phyloP scores from a whole-genome alignment of 2,888 invertebrate genomes.

The Gastrophysa polygoni region DNA sequence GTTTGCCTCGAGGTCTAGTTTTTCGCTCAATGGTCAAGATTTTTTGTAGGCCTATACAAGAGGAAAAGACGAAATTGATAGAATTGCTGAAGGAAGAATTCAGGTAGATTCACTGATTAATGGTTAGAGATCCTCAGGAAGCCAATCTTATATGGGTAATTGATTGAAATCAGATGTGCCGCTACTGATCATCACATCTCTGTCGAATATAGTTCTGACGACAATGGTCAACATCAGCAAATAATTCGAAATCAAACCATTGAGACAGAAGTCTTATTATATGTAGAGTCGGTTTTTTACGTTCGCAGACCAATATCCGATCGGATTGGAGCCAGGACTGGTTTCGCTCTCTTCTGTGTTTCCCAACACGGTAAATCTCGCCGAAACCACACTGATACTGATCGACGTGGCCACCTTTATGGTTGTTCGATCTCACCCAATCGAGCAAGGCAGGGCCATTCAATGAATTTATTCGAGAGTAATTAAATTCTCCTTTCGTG shows the following conservation, averaged over 20 bases:
- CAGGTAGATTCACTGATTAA: no score
- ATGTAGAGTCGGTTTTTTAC: not conserved
- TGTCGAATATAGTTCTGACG: not conserved
- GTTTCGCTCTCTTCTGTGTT: not conserved
- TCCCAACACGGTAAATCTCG: constrained; percentile 1
- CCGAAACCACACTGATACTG: not conserved
- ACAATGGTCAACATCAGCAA: not conserved
- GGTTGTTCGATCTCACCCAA: constrained; percentile 1
- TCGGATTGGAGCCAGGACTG: not conserved
- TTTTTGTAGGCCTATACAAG: no score
- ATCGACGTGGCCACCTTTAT: not conserved
- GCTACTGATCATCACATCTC: no score
- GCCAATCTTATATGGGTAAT: no score
- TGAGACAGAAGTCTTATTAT: not conserved
- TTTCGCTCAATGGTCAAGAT: no score
- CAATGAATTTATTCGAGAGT: constrained; percentile 1
- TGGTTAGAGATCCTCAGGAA: no score
- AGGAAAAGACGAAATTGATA: no score
- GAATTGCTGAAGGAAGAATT: no score
- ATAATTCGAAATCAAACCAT: not conserved
- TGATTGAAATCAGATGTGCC: no score
- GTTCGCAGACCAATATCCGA: not conserved
- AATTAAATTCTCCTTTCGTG: not conserved
- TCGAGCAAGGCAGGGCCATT: not conserved
- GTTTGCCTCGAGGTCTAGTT: no score